A percentile compares a stretch with the other conserved stretches of the same genome.
phyloP scores from a whole-genome alignment of 2,113 vertebrate species.

The Gracilinanus agilis region DNA sequence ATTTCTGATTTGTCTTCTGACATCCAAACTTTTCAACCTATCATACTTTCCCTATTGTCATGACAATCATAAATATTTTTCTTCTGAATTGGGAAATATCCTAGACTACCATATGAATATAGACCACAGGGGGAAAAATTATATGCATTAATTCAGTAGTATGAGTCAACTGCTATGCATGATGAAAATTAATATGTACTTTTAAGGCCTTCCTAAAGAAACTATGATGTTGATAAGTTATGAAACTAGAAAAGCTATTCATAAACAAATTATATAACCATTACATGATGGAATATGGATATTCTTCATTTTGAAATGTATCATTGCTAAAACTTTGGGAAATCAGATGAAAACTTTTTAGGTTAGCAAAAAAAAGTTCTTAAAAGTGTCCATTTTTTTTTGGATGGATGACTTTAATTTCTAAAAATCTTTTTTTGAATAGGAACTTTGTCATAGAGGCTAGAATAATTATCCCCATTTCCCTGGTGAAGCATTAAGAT shows the following conservation, averaged over 20 bases:
- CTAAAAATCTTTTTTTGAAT: neutral
- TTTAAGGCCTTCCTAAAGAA: neutral
- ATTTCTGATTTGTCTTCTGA: neutral
- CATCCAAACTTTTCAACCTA: neutral
- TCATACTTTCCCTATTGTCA: neutral
- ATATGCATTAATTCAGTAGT: neutral
- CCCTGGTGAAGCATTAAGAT: neutral
- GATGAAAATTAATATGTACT: neutral
- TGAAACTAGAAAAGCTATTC: neutral
- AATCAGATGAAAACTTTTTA: constrained; percentile 24
- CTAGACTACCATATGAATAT: neutral
- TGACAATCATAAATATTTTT: constrained; percentile 1
- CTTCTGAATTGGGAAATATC: neutral
- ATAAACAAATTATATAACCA: neutral
- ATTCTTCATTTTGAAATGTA: neutral
- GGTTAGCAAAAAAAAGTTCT: neutral
- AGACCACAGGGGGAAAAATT: neutral
- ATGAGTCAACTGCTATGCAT: neutral
- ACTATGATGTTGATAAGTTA: neutral
- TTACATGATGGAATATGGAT: neutral
- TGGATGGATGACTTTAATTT: constrained; percentile 24
- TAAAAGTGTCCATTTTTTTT: neutral
- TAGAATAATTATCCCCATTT: constrained; percentile 56
- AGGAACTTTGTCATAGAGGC: constrained; percentile 11
- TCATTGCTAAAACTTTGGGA: neutral